A percentile compares a stretch with the other conserved stretches of the same genome.
phyloP scores from a whole-genome alignment of 2,888 invertebrate genomes.

The Leptopilina drosophilae region DNA sequence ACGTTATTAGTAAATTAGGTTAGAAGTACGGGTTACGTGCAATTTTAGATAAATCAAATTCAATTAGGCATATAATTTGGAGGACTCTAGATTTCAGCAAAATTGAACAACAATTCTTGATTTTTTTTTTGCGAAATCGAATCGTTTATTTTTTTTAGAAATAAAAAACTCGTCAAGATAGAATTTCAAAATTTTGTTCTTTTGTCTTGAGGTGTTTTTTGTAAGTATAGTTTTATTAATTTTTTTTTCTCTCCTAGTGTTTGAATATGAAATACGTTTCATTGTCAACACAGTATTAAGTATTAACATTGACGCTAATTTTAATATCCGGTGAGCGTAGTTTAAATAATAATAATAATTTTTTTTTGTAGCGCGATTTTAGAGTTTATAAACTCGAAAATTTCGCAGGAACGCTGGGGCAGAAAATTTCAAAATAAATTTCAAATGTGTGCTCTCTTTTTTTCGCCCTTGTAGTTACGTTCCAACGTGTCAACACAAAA shows the following conservation, averaged over 20 bases:
- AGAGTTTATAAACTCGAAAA: slow-evolving; percentile 19
- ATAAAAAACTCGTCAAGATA: slow-evolving; percentile 52
- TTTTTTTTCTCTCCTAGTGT: slow-evolving; percentile 4
- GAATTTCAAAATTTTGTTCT: slow-evolving; percentile 52
- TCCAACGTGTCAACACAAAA: slow-evolving; percentile 30
- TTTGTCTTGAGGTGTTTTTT: slow-evolving; percentile 41
- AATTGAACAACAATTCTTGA: slow-evolving; percentile 46
- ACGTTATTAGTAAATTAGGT: slow-evolving; percentile 35
- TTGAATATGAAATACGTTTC: slow-evolving; percentile 21
- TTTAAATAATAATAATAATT: neutral
- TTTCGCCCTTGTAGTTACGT: slow-evolving; percentile 22
- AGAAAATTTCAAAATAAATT: slow-evolving; percentile 1
- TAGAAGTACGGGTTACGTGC: slow-evolving; percentile 36
- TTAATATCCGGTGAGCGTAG: slow-evolving; percentile 28
- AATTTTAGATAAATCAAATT: slow-evolving; percentile 41
- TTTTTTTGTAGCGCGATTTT: slow-evolving; percentile 14
- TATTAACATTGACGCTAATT: slow-evolving; percentile 37
- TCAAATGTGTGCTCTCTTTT: neutral
- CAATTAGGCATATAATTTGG: slow-evolving; percentile 32
- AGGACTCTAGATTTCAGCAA: slow-evolving; percentile 54
- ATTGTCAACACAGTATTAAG: slow-evolving; percentile 33
- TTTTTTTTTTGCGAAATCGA: slow-evolving; percentile 58
- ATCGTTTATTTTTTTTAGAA: slow-evolving; percentile 72
- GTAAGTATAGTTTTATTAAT: neutral
- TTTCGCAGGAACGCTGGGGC: slow-evolving; percentile 40